Evolutionary conservation across 2,113 vertebrate species (phyloP).

Genomic region (Xenopus borealis): DNA sequence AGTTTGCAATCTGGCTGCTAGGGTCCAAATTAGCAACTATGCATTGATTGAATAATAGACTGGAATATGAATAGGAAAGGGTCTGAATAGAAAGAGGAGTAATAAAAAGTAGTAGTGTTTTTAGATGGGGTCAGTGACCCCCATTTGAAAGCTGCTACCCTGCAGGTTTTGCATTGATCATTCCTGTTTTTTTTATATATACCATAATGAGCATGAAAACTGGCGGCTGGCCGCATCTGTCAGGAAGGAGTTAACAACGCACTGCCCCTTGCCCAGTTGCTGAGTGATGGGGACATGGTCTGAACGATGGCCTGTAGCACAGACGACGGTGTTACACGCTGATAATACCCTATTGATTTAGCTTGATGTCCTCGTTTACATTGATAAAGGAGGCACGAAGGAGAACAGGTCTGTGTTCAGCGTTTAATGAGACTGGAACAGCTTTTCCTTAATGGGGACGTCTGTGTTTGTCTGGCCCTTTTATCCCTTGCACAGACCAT

Average conservation of each 20-base stretch:
- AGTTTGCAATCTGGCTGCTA: too few relatives aligned
- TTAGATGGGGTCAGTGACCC: too few relatives aligned
- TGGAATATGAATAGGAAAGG: too few relatives aligned
- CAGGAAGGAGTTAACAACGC: conserved; percentile 3
- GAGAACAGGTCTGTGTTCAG: conserved; percentile 31
- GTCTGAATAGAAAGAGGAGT: too few relatives aligned
- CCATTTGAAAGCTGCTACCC: too few relatives aligned
- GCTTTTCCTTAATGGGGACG: conserved; percentile 12
- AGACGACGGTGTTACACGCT: conserved; percentile 12
- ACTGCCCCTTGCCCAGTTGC: not conserved
- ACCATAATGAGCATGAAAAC: not conserved
- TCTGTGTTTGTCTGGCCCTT: not conserved
- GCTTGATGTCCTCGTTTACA: conserved; percentile 32
- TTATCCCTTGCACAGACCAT: not conserved
- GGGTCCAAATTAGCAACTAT: too few relatives aligned
- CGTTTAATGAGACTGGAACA: conserved; percentile 28
- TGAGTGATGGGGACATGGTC: conserved; percentile 28
- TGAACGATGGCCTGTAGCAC: conserved; percentile 21
- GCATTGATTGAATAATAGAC: too few relatives aligned
- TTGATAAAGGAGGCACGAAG: conserved; percentile 27
- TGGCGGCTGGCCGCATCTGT: not conserved
- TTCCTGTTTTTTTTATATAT: not conserved
- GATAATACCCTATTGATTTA: conserved; percentile 43
- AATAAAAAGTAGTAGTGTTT: too few relatives aligned
- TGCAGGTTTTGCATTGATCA: not conserved